Evolutionary conservation across 53 echinoderm and acorn worm species (phyloP).

Genomic region (Luidia sarsii): DNA sequence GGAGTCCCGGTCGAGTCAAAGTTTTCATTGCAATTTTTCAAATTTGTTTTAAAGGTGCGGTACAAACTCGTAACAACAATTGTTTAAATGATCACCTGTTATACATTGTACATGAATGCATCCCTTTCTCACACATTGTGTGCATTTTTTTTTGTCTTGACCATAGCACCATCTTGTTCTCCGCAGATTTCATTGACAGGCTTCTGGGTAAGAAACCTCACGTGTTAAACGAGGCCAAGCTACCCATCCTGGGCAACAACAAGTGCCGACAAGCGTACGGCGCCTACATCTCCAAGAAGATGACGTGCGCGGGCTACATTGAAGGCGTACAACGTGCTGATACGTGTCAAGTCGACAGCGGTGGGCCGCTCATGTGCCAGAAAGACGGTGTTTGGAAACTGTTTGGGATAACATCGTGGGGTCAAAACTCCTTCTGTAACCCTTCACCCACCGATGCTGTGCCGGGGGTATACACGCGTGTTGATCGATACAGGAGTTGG

Average conservation of each 20-base stretch:
- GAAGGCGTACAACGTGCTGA: constrained; percentile 56
- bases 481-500: constrained; percentile 77
- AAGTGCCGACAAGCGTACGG: constrained; percentile 72
- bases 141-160: too few species aligned
- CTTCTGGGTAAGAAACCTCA: constrained; percentile 54
- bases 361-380: constrained; percentile 91
- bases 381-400: constrained; percentile 65
- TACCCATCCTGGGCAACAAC: constrained; percentile 69
- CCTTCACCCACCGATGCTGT: constrained; percentile 53
- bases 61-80: too few species aligned
- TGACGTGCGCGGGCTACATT: constrained; percentile 81
- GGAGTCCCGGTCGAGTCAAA: too few species aligned
- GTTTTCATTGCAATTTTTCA: too few species aligned
- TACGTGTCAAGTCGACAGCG: constrained; percentile 94
- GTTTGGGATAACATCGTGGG: constrained; percentile 94
- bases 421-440: constrained; percentile 74
- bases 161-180: not conserved
- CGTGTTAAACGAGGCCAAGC: constrained; percentile 70
- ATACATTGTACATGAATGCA: too few species aligned
- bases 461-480: constrained; percentile 89
- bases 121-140: too few species aligned
- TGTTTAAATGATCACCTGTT: too few species aligned
- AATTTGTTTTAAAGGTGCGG: too few species aligned
- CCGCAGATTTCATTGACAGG: constrained; percentile 60
- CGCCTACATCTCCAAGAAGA: constrained; percentile 66